These are phyloP conservation scores for Eristalinus sepulchralis DNA, from an alignment of 2,888 invertebrate species.

Conservation along the genomic window DNA sequence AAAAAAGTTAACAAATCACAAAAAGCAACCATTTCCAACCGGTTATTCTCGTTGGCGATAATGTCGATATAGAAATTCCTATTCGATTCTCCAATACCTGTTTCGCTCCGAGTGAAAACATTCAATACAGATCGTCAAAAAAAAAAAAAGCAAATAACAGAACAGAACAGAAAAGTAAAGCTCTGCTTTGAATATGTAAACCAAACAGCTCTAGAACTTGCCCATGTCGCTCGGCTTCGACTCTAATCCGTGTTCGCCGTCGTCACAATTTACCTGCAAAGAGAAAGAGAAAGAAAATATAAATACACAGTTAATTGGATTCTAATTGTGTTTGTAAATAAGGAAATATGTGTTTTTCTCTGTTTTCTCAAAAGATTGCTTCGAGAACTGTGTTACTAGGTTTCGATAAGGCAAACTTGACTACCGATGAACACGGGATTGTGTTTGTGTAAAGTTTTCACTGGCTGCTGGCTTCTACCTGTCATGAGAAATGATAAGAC, in stretches of 20 bases:
- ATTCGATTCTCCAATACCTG: slow-evolving; percentile 18
- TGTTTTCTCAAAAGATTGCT: neutral
- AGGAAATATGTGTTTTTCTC: neutral
- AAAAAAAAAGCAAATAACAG: neutral
- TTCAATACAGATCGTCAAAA: neutral
- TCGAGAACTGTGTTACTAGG: neutral
- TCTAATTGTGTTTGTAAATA: slow-evolving; percentile 14
- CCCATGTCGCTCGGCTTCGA: neutral
- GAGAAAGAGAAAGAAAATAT: slow-evolving; percentile 1
- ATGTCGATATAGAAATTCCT: slow-evolving; percentile 2
- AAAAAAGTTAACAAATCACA: neutral
- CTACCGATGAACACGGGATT: neutral
- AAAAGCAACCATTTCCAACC: slow-evolving; percentile 34
- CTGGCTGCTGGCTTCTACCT: neutral
- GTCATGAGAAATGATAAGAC: neutral
- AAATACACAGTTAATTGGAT: slow-evolving; percentile 18
- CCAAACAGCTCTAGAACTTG: slow-evolving; percentile 37
- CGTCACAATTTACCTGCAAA: slow-evolving; percentile 58
- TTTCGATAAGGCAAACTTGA: slow-evolving; percentile 7
- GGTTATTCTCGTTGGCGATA: slow-evolving; percentile 34
- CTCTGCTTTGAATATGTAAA: neutral
- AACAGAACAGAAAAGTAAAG: neutral
- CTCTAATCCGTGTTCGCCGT: slow-evolving; percentile 23
- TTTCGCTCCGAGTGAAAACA: slow-evolving; percentile 25
- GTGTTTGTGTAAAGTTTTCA: neutral